Conservation (phyloP, 2,797 vertebrate genomes). For the Eurystomus glaucurus region DNA sequence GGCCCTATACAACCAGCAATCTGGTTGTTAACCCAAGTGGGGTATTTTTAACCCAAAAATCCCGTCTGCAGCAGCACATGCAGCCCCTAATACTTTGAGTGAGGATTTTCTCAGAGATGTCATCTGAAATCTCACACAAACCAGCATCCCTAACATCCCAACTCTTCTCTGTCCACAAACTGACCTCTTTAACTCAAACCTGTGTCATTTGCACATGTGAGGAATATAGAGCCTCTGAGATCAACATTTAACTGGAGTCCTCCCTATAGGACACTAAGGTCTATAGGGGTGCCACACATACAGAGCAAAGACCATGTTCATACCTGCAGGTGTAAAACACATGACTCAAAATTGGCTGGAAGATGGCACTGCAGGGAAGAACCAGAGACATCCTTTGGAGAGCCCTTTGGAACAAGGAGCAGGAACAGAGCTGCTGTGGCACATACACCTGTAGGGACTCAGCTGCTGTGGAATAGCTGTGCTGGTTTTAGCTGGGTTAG, state of each 20-base stretch:
- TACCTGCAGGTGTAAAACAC: not conserved
- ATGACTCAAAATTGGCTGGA: not conserved
- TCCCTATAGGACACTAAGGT: fast-evolving
- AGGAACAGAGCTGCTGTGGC: not conserved
- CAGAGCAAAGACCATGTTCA: not conserved
- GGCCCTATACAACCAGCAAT: not conserved
- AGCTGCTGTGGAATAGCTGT: not conserved
- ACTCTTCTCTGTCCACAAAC: not conserved
- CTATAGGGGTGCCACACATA: not conserved
- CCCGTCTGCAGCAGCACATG: not conserved
- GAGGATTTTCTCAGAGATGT: not conserved
- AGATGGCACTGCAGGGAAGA: not conserved
- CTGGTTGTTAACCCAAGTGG: not conserved
- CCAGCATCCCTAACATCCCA: not conserved
- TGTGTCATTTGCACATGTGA: not conserved
- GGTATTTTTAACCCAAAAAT: not conserved
- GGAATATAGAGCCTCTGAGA: not conserved
- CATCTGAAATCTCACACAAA: not conserved
- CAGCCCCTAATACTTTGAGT: not conserved
- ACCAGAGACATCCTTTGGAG: not conserved
- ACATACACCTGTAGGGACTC: fast-evolving
- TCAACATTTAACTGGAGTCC: not conserved
- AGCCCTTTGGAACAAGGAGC: not conserved
- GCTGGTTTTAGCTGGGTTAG: not conserved
- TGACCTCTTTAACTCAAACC: not conserved